phyloP scores from a whole-genome alignment of 2,797 vertebrate species.

The Helarctos malayanus region DNA sequence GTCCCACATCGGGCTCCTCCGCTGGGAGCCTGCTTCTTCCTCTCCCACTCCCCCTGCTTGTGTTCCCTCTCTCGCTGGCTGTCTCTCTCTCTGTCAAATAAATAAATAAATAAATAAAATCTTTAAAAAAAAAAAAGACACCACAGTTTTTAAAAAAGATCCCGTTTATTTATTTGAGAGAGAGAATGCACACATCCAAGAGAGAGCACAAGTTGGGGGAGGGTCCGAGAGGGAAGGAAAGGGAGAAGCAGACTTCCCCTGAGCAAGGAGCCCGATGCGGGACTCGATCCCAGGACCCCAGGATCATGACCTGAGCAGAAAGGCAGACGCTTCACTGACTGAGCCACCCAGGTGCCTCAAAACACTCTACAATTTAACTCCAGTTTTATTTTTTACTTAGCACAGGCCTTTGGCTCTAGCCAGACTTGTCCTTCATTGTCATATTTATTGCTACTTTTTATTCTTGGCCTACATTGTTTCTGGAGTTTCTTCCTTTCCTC shows the following conservation, averaged over 20 bases:
- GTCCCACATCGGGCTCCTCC: too few species aligned
- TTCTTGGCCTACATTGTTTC: background rate
- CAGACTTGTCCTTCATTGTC: background rate
- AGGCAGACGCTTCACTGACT: background rate
- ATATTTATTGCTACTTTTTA: background rate
- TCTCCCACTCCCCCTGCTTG: too few species aligned
- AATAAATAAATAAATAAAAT: too few species aligned
- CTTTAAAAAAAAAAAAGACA: background rate
- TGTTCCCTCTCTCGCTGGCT: too few species aligned
- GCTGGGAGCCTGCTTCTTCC: too few species aligned
- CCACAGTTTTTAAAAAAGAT: background rate
- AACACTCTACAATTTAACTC: constrained; percentile 11
- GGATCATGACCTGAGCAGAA: background rate
- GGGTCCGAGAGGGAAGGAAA: background rate
- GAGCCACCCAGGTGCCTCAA: background rate
- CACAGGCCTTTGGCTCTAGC: background rate
- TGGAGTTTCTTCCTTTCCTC: constrained; percentile 34
- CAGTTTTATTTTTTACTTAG: background rate
- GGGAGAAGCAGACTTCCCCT: background rate
- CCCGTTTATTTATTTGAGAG: background rate
- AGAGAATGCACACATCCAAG: background rate
- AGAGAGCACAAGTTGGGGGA: background rate
- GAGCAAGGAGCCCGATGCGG: background rate
- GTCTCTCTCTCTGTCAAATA: too few species aligned
- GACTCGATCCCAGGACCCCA: background rate